Evolutionary conservation across 2,797 vertebrate species (phyloP), one percentile per base, ranked within the genome.

Genomic region (Sparus aurata): DNA sequence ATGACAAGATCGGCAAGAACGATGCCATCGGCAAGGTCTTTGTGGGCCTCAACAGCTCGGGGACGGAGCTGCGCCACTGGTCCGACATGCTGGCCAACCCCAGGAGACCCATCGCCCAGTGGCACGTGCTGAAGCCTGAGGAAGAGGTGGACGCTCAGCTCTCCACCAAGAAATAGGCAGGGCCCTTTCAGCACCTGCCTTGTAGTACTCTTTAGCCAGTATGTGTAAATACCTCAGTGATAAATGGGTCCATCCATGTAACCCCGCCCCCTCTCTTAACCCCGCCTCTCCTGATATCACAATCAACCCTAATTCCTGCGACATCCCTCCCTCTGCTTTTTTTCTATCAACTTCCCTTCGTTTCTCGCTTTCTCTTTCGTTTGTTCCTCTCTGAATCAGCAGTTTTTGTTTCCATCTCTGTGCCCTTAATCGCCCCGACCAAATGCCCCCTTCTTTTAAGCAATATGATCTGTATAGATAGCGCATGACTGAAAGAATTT

Each of bases 391-490:
- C 45, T 79, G 62, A 79, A 79, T 86, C 55, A 75, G 84, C 80
- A 46, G 45, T 89, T 74, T 23, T 94, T 95, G 83, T 50, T 95
- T 95, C 91, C 95, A 95, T 90, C 86, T 91, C 89, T 52, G 81
- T 81, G 81, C 89, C 92, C 90, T 85, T 83, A 83, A 88, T 89
- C 38, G 84, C 94, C 95, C 79, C 88, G 91, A 95, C 95, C 94
- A 96, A 93, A 96, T 93, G 95, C 94, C 96, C 96, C 98, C 97
- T 98, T 98, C 97, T 99, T 99, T 99, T 98, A 99, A 99, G 98
- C 98, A 99, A 99, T 99, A 99, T 98, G 97, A 99, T 97, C 94
- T 95, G 97, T 99, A 97, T 99, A 99, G 98, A 98, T 98, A 99
- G 97, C 97, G 98, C 98, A 99, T 99, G 98, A 98, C 95, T 96